Base-by-base conservation (phyloP, 2,888 invertebrate species). In the Andrena hattorfiana region DNA sequence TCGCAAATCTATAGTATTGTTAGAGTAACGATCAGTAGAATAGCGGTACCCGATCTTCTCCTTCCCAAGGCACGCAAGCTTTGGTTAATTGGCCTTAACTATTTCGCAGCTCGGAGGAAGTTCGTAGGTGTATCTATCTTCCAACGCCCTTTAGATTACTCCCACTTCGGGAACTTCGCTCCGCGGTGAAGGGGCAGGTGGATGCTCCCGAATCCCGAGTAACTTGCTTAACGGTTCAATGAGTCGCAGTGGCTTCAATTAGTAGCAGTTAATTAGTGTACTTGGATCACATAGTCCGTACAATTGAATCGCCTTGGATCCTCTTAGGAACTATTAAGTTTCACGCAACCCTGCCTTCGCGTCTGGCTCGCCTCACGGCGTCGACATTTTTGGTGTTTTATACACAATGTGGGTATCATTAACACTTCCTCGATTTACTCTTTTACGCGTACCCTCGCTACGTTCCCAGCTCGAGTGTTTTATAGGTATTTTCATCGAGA, bases 201-300 rank as follows among this genome's bases (percentile, higher is more conserved):
- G 26, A 26, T 10, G 42, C 28, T 28, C 63, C 4, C 26, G 28
- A 49, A 8, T 66, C 16, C 28, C 28, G 20, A 49, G 26, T 49
- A 28, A 49, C 23, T 42, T 26, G 48, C 49, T 23, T 23, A 8
- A 49, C 48, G 16, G n/a, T 66, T 66, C 66, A 66, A 23, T 28
- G 13, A 66, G 48, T 49, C 28, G 13, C 28, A 16, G 13, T n/a
- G 16, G 49, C 28, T 66, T 49, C 28, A 16, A 20, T 66, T 28
- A 26, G 26, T 66, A 26, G 49, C 26, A 26, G 49, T 49, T 49
- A 66, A 66, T 66, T 49, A 28, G 23, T 49, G 48, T 66, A 28
- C 16, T 49, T 48, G 20, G 16, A 23, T n/a, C 23, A 49, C 8
- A 49, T 16, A 48, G 48, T 5, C 1, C 42, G 42, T 28, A 10